Evolutionary conservation across 2,888 invertebrate species (phyloP).

Genomic region (Watsonalla cultraria): DNA sequence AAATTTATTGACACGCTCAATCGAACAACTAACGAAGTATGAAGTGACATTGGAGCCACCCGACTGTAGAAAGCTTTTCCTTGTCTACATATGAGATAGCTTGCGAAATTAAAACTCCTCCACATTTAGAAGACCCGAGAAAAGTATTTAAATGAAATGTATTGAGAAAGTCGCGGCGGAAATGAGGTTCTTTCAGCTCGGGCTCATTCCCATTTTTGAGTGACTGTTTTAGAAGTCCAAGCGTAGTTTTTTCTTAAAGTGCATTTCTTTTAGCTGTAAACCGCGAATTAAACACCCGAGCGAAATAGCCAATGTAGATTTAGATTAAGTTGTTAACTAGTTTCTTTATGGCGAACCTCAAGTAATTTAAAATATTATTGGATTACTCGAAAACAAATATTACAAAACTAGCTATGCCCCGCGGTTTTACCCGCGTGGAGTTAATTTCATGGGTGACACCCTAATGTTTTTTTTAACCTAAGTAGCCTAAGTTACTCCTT

Average conservation of each 20-base stretch:
- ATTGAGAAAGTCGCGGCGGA: constrained; percentile 71
- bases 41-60: constrained; percentile 4
- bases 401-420: no score
- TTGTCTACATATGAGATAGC: constrained; percentile 57
- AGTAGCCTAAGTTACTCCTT: no score
- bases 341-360: background rate
- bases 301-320: background rate
- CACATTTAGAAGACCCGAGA: constrained; percentile 52
- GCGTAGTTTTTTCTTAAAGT: constrained; percentile 34
- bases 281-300: background rate
- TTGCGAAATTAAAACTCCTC: constrained; percentile 64
- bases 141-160: constrained; percentile 75
- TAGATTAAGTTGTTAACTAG: background rate
- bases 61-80: constrained; percentile 48
- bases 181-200: constrained; percentile 72
- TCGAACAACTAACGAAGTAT: background rate
- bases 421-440: no score
- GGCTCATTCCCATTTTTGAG: constrained; percentile 58
- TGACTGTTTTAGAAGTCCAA: constrained; percentile 59
- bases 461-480: no score
- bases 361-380: background rate
- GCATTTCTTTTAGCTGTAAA: constrained; percentile 1
- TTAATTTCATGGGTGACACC: no score
- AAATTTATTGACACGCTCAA: background rate
- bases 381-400: no score